Evolutionary conservation across 1,140 invertebrate species (phyloP).

Genomic region (Drosophila jambulina): DNA sequence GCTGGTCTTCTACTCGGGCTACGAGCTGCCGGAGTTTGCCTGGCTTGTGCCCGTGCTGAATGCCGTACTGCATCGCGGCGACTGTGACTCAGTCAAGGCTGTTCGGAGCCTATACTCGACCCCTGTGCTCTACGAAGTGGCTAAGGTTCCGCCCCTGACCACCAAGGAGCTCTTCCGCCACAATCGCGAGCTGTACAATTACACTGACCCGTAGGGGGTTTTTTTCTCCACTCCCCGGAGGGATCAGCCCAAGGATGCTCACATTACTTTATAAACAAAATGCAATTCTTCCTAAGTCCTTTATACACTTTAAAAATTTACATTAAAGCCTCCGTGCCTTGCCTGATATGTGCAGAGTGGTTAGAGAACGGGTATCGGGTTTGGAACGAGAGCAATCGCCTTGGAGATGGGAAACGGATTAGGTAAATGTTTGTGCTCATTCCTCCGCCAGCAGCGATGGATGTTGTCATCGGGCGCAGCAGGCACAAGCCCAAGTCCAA

Average conservation of each 20-base stretch:
- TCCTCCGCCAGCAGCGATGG: conserved; percentile 41
- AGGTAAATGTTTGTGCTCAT: conserved; percentile 78
- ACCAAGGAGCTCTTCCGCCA: conserved; percentile 74
- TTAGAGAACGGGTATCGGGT: neutral
- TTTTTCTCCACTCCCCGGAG: too few species aligned
- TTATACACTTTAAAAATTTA: neutral
- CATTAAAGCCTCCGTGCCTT: neutral
- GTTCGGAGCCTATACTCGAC: conserved; percentile 97
- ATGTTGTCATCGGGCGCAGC: conserved; percentile 45
- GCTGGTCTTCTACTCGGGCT: conserved; percentile 94
- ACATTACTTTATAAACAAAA: neutral
- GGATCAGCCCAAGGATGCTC: conserved; percentile 50
- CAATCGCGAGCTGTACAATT: conserved; percentile 67
- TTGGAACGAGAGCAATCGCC: conserved; percentile 58
- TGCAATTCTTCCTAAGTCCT: neutral
- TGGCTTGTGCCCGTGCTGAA: conserved; percentile 91
- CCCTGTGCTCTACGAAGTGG: conserved; percentile 94
- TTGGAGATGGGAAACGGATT: conserved; percentile 78
- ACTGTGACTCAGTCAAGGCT: conserved; percentile 91
- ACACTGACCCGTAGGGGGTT: too few species aligned
- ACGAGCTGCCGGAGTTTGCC: conserved; percentile 90
- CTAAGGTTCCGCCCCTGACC: conserved; percentile 88
- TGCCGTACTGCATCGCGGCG: conserved; percentile 90
- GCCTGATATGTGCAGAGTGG: neutral
- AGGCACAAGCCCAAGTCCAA: conserved; percentile 16